Base-by-base conservation (phyloP, 2,797 vertebrate genomes). In the Neoniphon sammara region DNA sequence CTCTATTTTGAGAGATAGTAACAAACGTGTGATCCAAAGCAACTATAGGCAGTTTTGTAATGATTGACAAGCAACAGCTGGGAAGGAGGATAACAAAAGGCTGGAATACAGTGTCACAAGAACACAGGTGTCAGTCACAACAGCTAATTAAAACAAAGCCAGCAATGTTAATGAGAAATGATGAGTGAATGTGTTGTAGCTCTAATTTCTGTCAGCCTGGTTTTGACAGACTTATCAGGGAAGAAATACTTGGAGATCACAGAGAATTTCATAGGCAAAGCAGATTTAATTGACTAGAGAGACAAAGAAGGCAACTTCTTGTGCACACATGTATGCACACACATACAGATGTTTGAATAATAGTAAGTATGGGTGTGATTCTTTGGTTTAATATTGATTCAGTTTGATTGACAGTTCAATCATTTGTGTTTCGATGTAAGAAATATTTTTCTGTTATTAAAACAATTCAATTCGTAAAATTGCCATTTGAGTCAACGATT, bases 51-150 rank as follows among this genome's bases (percentile, higher is more conserved):
- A 81, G 82, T 54, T 84, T 83, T 62, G 47, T 66, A 60, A 79
- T 88, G 84, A 89, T 75, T 89, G 88, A 88, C 85, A 87, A 68
- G 83, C 58, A 87, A 57, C 87, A 89, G 88, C 89, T 90, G 89
- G 74, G 80, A 82, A 71, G 81, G 66, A 84, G 86, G 86, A 91
- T 88, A 88, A 84, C 60, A 50, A 18, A 6, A 70, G 69, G 30
- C 58, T 72, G 34, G 57, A 69, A 78, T 66, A 66, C 59, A 66
- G 64, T 56, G 78, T 85, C 71, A 83, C 78, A 78, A 72, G 30
- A 83, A 86, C 77, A 78, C 75, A 81, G 77, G 84, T 84, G 89
- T 85, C 84, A 85, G 72, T 89, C 81, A 88, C 83, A 52, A 25
- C 1, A 18, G 63, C 77, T 90, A 85, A 87, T 90, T 88, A 88